These are phyloP conservation scores for Hepsetus odoe DNA, from an alignment of 2,113 vertebrate species.

Conservation along the genomic window DNA sequence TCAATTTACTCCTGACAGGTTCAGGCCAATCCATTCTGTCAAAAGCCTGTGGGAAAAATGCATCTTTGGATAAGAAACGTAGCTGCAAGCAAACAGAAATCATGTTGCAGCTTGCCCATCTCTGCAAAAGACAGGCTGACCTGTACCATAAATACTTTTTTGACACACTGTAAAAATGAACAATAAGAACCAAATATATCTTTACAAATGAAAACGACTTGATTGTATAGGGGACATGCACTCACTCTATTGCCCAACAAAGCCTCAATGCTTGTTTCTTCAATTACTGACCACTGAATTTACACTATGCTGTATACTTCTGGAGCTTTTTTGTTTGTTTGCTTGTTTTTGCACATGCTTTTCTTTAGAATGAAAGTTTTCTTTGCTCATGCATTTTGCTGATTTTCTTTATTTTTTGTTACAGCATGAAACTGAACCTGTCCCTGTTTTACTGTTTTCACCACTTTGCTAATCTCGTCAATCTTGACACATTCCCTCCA, in stretches of 20 bases:
- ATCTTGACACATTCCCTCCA: neutral
- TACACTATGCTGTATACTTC: too few species aligned
- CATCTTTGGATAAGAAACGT: slow-evolving; percentile 45
- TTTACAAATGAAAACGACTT: neutral
- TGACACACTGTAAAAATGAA: neutral
- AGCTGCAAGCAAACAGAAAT: slow-evolving; percentile 33
- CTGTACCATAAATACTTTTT: slow-evolving; percentile 10
- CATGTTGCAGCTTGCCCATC: slow-evolving; percentile 42
- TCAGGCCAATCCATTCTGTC: slow-evolving; percentile 46
- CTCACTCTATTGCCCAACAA: too few species aligned
- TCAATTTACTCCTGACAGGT: slow-evolving; percentile 46
- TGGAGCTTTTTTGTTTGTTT: too few species aligned
- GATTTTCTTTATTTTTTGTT: neutral
- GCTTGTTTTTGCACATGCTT: too few species aligned
- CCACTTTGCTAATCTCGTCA: neutral
- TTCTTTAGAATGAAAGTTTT: too few species aligned
- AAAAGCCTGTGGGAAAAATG: slow-evolving; percentile 50
- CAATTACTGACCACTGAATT: too few species aligned
- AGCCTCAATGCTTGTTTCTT: too few species aligned
- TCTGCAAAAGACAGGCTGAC: slow-evolving; percentile 21
- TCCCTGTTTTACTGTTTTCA: slow-evolving; percentile 6
- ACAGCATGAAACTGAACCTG: neutral
- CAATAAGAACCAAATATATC: neutral
- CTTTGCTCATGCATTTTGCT: too few species aligned
- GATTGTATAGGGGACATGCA: neutral